Evolutionary conservation across 35 echinoderm and acorn worm species (phyloP), one percentile per base, ranked within the genome.

Genomic region (Strongylocentrotus purpuratus): DNA sequence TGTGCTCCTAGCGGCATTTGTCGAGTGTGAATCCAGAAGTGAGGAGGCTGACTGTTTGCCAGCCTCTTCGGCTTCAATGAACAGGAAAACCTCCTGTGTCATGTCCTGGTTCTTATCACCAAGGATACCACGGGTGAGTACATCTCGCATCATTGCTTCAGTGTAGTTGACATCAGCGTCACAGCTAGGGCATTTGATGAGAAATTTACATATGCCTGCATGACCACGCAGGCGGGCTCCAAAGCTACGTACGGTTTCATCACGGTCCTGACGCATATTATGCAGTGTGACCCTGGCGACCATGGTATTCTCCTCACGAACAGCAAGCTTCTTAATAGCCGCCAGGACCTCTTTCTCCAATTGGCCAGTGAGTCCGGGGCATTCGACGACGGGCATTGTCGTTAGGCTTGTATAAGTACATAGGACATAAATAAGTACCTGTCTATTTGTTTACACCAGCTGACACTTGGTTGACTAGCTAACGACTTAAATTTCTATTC

Each of bases 41-140:
- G 71, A 85, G 70, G 94, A 94, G 4, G 59, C 71, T 17, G 92
- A 94, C 5, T 85, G 86, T 94, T 88, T 96, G 9, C 94, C 96
- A 47, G 96, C 86, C 58, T 96, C 96, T 46, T 89, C 95, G 86
- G 96, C 96, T 32, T 94, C 86, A 33, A 96, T 86, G 47, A 94
- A 95, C 87, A 92, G 33, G 87, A 94, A 94, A 6, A 94, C 94
- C 25, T 96, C 87, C 28, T 96, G 33, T 1, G 46, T 91, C 96
- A 96, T 96, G 46, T 95, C 46, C 33, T 96, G 96, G 25, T 96
- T 96, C 32, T 96, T 86, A 28, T 96, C 92, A 45, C 88, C 95
- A 33, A 94, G 92, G 28, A 96, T 94, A 8, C 92, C 95, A 5
- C 78, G 31, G 50, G 93, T 94, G 13, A 94, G 92, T 2, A 88